Percentiles rank a stretch among this genome's conserved stretches.
phyloP scores from a whole-genome alignment of 1,140 invertebrate genomes.

The Hyles vespertilio region DNA sequence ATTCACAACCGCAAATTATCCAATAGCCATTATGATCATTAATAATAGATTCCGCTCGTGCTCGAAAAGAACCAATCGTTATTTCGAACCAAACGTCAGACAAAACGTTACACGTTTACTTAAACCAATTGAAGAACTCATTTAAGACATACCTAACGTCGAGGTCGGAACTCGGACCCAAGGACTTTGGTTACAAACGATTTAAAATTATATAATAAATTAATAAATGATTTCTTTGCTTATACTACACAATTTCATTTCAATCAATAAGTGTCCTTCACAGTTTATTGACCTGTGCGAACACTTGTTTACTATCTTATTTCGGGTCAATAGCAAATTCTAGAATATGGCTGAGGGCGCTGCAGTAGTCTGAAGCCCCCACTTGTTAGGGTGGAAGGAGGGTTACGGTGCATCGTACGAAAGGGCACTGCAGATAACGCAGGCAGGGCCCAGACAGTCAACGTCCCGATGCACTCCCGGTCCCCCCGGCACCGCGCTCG shows the following conservation, averaged over 20 bases:
- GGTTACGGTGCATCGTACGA: conserved; percentile 71
- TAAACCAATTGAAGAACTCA: too few species aligned
- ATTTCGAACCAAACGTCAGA: too few species aligned
- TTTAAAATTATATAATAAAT: too few species aligned
- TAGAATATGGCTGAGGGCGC: conserved; percentile 47
- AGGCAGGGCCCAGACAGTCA: conserved; percentile 68
- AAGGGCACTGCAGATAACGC: conserved; percentile 74
- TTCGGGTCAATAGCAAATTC: conserved; percentile 66
- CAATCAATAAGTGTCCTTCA: neutral
- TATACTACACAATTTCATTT: neutral
- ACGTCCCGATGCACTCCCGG: conserved; percentile 67
- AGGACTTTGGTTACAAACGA: too few species aligned
- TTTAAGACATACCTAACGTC: too few species aligned
- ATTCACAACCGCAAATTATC: too few species aligned
- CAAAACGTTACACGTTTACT: too few species aligned
- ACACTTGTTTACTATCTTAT: conserved; percentile 38
- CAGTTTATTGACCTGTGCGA: conserved; percentile 13
- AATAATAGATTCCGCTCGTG: too few species aligned
- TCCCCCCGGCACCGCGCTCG: conserved; percentile 26
- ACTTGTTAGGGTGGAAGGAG: conserved; percentile 55
- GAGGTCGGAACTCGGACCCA: too few species aligned
- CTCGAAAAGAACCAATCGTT: too few species aligned
- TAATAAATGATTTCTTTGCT: neutral
- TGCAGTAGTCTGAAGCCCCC: conserved; percentile 58
- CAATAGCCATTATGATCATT: too few species aligned